Percentiles rank a stretch among this genome's conserved stretches.
phyloP scores from a whole-genome alignment of 2,113 vertebrate species.

The Pogonocichla stellata region DNA sequence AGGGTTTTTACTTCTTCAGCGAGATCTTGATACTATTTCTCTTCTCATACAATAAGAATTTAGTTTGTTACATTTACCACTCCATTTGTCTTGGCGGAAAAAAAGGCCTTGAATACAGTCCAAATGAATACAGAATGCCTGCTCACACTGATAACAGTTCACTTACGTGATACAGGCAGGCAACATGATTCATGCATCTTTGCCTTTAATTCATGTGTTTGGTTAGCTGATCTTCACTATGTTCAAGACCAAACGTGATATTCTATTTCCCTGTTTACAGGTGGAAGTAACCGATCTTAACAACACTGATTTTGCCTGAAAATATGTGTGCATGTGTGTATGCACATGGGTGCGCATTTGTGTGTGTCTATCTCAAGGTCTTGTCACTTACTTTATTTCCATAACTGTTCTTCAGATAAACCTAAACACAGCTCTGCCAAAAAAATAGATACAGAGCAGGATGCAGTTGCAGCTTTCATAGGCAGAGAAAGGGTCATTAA shows the following conservation, averaged over 20 bases:
- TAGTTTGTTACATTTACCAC: slow-evolving; percentile 38
- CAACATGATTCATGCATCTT: neutral
- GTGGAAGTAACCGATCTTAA: neutral
- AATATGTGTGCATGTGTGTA: neutral
- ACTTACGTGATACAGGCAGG: neutral
- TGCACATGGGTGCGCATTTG: neutral
- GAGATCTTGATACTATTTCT: neutral
- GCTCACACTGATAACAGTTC: neutral
- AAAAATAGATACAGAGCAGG: neutral
- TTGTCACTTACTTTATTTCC: neutral
- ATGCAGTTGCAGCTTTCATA: neutral
- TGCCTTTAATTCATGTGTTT: neutral
- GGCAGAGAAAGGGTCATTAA: neutral
- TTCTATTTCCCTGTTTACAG: neutral
- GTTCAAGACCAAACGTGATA: neutral
- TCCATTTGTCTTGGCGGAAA: slow-evolving; percentile 37
- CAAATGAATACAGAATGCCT: neutral
- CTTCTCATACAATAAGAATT: neutral
- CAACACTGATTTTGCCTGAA: neutral
- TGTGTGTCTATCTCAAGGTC: neutral
- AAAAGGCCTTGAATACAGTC: neutral
- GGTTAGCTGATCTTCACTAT: neutral
- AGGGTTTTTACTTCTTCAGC: neutral
- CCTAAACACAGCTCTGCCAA: neutral
- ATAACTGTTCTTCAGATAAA: neutral